These are phyloP conservation scores for Hyles euphorbiae DNA, from an alignment of 1,140 invertebrate genomes.

Conservation along the genomic window DNA sequence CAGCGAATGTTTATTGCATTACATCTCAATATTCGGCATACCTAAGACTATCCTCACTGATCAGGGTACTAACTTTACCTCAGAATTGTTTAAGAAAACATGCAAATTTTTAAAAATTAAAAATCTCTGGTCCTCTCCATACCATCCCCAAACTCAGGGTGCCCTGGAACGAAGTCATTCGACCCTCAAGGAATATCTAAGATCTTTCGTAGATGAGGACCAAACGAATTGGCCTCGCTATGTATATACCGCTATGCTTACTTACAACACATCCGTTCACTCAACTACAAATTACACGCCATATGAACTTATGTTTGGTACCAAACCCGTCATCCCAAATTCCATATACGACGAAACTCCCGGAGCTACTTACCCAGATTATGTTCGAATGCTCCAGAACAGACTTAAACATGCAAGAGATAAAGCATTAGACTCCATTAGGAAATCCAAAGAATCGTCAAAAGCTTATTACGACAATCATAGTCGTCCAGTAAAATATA, in stretches of 20 bases:
- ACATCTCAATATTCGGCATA: conserved; percentile 4
- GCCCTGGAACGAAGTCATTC: background rate
- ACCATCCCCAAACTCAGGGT: conserved; percentile 3
- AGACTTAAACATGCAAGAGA: background rate
- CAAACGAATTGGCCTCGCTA: background rate
- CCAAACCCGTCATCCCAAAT: background rate
- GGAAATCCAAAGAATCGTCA: conserved; percentile 3
- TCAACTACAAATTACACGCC: background rate
- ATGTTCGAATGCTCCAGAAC: background rate
- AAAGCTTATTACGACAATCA: conserved; percentile 1
- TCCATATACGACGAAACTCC: background rate
- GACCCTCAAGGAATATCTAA: conserved; percentile 1
- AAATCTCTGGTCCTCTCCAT: background rate
- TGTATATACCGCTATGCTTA: conserved; percentile 3
- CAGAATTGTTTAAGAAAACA: conserved; percentile 10
- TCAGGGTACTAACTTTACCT: conserved; percentile 9
- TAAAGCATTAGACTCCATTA: background rate
- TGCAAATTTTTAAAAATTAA: conserved; percentile 6
- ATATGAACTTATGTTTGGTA: background rate
- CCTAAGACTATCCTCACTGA: conserved; percentile 9
- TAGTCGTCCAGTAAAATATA: background rate
- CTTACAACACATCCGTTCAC: background rate
- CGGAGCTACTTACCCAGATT: background rate
- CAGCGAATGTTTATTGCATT: conserved; percentile 4
- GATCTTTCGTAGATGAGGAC: conserved; percentile 1